phyloP scores from a whole-genome alignment of 2,797 vertebrate species.

The Simalia tracyae region DNA sequence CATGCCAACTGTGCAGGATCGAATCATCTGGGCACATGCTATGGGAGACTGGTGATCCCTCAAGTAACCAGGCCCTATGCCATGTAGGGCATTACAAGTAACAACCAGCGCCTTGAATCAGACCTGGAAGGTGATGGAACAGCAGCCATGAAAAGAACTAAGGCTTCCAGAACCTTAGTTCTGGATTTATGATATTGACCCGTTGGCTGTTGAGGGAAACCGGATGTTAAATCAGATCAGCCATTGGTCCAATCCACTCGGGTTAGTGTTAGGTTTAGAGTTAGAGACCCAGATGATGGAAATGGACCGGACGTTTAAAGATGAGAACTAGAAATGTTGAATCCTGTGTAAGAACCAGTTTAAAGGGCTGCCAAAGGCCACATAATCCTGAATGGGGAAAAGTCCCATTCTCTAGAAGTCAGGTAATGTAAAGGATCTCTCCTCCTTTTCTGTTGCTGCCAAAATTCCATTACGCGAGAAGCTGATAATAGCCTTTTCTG shows the following conservation, averaged over 20 bases:
- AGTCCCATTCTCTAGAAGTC: neutral
- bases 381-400: neutral
- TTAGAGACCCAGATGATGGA: neutral
- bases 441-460: neutral
- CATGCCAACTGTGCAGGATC: neutral
- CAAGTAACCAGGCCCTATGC: neutral
- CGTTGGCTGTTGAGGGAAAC: neutral
- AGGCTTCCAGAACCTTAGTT: too few relatives aligned
- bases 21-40: neutral
- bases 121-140: too few relatives aligned
- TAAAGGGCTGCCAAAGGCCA: neutral
- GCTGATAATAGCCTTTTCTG: constrained; percentile 50
- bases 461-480: constrained; percentile 41
- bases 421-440: neutral
- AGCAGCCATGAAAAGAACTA: too few relatives aligned
- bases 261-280: neutral
- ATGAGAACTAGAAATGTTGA: neutral
- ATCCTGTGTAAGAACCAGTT: neutral
- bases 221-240: neutral
- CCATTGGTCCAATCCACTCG: neutral
- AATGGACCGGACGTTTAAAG: neutral
- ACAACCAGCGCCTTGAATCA: too few relatives aligned
- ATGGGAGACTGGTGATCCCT: neutral
- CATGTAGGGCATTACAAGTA: too few relatives aligned
- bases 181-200: neutral